A percentile compares a stretch with the other conserved stretches of the same genome.
These are phyloP conservation scores for Xylocampa areola DNA, from an alignment of 2,888 invertebrate species.

Conservation along the genomic window DNA sequence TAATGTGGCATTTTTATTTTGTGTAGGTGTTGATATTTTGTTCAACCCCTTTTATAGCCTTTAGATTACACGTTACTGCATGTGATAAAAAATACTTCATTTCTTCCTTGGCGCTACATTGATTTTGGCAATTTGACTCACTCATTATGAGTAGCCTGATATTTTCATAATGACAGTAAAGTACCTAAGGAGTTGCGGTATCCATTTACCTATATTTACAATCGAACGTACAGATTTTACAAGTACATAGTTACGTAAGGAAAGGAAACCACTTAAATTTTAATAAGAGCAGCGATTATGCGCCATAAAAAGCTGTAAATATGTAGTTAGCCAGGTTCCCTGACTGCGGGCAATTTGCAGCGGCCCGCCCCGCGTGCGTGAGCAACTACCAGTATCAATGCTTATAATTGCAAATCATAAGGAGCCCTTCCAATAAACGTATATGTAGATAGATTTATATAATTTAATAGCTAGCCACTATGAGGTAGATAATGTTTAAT, in stretches of 20 bases:
- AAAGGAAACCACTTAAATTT: conserved; percentile 86
- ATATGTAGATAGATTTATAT: conserved; percentile 12
- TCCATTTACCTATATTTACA: conserved; percentile 47
- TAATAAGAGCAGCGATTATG: conserved; percentile 88
- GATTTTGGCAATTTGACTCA: conserved; percentile 41
- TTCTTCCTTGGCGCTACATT: conserved; percentile 40
- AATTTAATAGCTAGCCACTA: conserved; percentile 10
- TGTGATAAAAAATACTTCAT: conserved; percentile 37
- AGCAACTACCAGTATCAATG: conserved; percentile 52
- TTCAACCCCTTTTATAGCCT: no score
- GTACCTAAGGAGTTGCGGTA: conserved; percentile 4
- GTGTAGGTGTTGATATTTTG: no score
- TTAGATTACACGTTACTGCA: conserved; percentile 36
- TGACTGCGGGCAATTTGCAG: conserved; percentile 71
- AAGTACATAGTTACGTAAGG: conserved; percentile 71
- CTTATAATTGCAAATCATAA: conserved; percentile 57
- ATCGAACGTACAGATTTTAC: conserved; percentile 69
- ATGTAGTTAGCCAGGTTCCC: conserved; percentile 84
- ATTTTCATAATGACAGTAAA: neutral
- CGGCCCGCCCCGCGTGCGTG: conserved; percentile 55
- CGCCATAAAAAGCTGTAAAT: conserved; percentile 85
- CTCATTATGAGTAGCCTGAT: conserved; percentile 1
- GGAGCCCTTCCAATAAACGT: conserved; percentile 40
- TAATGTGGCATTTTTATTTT: no score
- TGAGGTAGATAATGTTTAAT: conserved; percentile 16